Evolutionary conservation across 2,888 invertebrate species (phyloP).

Genomic region (Macrosiphum euphorbiae): DNA sequence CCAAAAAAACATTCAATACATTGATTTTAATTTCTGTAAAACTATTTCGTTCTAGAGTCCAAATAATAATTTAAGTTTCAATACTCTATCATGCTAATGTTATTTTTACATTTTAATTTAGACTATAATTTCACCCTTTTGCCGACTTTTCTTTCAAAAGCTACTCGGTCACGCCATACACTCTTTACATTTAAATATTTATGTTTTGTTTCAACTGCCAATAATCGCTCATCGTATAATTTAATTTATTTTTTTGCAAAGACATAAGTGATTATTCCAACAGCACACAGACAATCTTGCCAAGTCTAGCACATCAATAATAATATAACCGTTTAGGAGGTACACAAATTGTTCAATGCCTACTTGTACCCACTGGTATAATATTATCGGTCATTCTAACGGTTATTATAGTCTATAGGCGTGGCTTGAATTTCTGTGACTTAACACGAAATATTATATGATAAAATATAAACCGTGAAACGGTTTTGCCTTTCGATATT

Average conservation of each 20-base stretch:
- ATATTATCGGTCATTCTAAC: neutral
- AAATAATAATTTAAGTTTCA: neutral
- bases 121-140: neutral
- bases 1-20: neutral
- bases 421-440: neutral
- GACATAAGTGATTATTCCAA: neutral
- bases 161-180: constrained; percentile 15
- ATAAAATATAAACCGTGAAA: neutral
- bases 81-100: neutral
- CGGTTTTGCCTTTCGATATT: neutral
- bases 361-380: neutral
- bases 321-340: neutral
- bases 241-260: neutral
- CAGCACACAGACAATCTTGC: neutral
- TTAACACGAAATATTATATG: neutral
- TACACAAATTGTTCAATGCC: neutral
- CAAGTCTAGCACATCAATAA: neutral
- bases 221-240: neutral
- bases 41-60: neutral
- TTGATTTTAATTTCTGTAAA: neutral
- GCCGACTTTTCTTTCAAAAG: neutral
- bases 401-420: too few species aligned
- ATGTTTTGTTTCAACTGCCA: neutral
- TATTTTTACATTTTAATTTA: constrained; percentile 22
- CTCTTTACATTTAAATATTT: neutral